Evolutionary conservation across 1,140 invertebrate species (phyloP).

Genomic region (Mylabris phalerata): DNA sequence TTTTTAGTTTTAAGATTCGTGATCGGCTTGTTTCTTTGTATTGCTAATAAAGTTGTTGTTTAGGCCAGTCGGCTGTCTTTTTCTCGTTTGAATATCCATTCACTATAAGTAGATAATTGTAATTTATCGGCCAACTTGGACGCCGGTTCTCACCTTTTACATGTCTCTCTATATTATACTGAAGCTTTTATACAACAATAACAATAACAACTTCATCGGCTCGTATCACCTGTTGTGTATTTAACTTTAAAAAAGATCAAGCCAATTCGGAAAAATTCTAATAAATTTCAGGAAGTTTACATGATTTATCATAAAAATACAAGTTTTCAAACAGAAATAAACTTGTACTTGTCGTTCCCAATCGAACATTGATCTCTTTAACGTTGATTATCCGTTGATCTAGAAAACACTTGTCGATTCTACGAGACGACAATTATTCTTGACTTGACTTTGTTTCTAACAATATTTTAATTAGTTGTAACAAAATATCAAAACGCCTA

Average conservation of each 20-base stretch:
- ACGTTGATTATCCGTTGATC: constrained; percentile 9
- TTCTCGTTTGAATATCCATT: constrained; percentile 16
- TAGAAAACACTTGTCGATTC: background rate
- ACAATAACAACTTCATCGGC: constrained; percentile 13
- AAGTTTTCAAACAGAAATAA: background rate
- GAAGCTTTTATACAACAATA: constrained; percentile 4
- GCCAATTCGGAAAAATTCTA: background rate
- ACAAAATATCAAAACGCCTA: background rate
- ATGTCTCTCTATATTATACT: no score
- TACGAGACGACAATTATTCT: no score
- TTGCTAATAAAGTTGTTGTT: constrained; percentile 28
- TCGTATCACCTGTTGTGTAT: background rate
- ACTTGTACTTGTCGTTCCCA: constrained; percentile 11
- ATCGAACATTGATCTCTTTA: constrained; percentile 14
- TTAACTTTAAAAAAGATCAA: no score
- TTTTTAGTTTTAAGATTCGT: background rate
- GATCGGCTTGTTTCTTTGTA: constrained; percentile 5
- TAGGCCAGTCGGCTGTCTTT: constrained; percentile 23
- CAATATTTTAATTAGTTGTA: no score
- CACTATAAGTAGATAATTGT: constrained; percentile 33
- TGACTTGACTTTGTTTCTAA: no score
- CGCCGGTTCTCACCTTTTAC: constrained; percentile 4
- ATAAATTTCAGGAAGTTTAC: no score
- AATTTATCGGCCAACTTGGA: constrained; percentile 31
- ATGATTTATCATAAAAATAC: no score